Evolutionary conservation across 2,888 invertebrate genomes (phyloP), one percentile per base, ranked within the genome.

Genomic region (Orthosia cruda): DNA sequence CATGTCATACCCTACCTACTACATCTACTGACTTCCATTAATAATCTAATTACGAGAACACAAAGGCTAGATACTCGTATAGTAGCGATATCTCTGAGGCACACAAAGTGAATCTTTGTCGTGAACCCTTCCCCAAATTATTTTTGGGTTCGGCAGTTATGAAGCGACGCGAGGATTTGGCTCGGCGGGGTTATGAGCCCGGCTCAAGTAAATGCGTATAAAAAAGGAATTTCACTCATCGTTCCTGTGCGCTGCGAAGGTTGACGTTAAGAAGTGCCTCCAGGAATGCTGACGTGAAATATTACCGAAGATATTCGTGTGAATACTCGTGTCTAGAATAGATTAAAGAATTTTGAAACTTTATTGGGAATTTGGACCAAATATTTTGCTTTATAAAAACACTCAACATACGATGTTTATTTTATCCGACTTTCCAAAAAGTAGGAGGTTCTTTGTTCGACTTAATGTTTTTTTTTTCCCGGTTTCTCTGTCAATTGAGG

Each of bases 191-290:
- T 79, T 86, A 82, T 79, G 86, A 81, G 76, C 64, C 71, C 75
- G 82, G 70, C 71, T 84, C 73, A 72, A 84, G 78, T 76, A 84
- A 82, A 84, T 80, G 78, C 74, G 82, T 75, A 86, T 86, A 86
- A 86, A 84, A 84, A 82, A 82, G 80, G 86, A 82, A 86, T 86
- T 86, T 84, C 77, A 84, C 80, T 84, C 82, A 84, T 82, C 78
- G 73, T 82, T 80, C 77, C 73, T 75, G 62, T 72, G 71, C 73
- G 59, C 77, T 63, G 65, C 49, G 75, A 81, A 73, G 62, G 74
- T 83, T 77, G 70, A 80, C 71, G 71, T 78, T 78, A 78, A 80
- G 79, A 75, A 75, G 79, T 77, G 72, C 77, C 74, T 79, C 69
- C 67, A 69, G 49, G 71, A 81, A 86, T 84, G 77, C 71, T 69